These are phyloP conservation scores for Thunnus maccoyii DNA, from an alignment of 2,113 vertebrate species.

Conservation along the genomic window DNA sequence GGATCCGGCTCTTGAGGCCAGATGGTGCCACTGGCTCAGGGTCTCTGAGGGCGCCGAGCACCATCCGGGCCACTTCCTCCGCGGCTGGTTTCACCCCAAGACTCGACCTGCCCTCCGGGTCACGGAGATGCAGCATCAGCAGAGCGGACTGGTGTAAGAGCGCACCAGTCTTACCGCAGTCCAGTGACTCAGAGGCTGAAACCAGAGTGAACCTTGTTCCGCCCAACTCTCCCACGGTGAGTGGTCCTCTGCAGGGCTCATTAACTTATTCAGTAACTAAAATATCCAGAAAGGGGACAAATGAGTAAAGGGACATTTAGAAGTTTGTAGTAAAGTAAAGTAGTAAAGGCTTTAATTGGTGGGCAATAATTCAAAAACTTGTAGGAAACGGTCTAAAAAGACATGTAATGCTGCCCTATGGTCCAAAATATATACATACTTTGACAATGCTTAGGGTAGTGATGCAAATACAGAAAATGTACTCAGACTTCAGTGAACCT, in stretches of 20 bases:
- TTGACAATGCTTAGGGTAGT: too few relatives aligned
- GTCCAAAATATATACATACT: too few relatives aligned
- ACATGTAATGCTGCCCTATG: too few relatives aligned
- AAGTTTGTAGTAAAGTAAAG: too few relatives aligned
- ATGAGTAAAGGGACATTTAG: background rate
- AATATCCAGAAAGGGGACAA: background rate
- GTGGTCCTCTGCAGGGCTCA: background rate
- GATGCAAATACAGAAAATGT: too few relatives aligned
- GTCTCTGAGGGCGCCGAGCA: conserved; percentile 75
- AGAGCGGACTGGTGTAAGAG: conserved; percentile 68
- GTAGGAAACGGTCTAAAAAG: too few relatives aligned
- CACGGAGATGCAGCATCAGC: conserved; percentile 28
- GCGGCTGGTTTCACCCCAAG: conserved; percentile 39
- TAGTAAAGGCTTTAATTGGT: too few relatives aligned
- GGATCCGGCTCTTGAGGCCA: conserved; percentile 73
- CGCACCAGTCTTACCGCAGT: conserved; percentile 66
- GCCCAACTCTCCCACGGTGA: conserved; percentile 84
- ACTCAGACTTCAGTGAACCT: too few relatives aligned
- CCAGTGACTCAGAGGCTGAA: conserved; percentile 80
- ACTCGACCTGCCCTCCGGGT: conserved; percentile 33
- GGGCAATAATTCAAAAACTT: too few relatives aligned
- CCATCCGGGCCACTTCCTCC: conserved; percentile 64
- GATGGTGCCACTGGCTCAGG: conserved; percentile 77
- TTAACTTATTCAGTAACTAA: background rate
- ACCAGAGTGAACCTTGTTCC: conserved; percentile 77